phyloP scores from a whole-genome alignment of 2,888 invertebrate genomes.

The Caenorhabditis japonica region DNA sequence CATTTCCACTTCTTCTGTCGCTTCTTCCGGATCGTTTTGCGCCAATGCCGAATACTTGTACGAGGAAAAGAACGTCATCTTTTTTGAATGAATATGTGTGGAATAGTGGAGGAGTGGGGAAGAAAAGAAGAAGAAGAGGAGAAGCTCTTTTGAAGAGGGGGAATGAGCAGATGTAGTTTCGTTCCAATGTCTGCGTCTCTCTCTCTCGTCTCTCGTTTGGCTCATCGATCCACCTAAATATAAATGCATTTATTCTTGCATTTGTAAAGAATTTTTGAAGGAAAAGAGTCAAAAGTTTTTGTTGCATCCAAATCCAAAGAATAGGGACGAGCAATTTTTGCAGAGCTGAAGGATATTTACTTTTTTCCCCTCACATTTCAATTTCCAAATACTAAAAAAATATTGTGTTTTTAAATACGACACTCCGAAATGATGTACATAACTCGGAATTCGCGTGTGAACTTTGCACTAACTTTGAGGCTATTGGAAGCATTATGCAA shows the following conservation, averaged over 20 bases:
- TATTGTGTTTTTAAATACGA: too few species aligned
- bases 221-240: slow-evolving; percentile 32
- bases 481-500: too few species aligned
- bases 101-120: neutral
- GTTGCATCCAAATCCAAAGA: too few species aligned
- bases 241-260: slow-evolving; percentile 51
- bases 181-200: slow-evolving; percentile 11
- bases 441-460: too few species aligned
- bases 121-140: neutral
- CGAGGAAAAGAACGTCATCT: slow-evolving; percentile 41
- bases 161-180: slow-evolving; percentile 14
- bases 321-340: too few species aligned
- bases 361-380: too few species aligned
- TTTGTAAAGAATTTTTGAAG: slow-evolving; percentile 24
- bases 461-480: too few species aligned
- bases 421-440: too few species aligned
- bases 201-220: neutral
- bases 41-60: slow-evolving; percentile 55
- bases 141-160: slow-evolving; percentile 13
- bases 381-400: too few species aligned
- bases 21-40: slow-evolving; percentile 48
- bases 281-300: too few species aligned
- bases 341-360: too few species aligned
- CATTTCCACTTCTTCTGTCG: slow-evolving; percentile 33
- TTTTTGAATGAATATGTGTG: too few species aligned